These are phyloP conservation scores for Thaumatotibia leucotreta DNA, from an alignment of 1,140 invertebrate genomes.

Conservation along the genomic window DNA sequence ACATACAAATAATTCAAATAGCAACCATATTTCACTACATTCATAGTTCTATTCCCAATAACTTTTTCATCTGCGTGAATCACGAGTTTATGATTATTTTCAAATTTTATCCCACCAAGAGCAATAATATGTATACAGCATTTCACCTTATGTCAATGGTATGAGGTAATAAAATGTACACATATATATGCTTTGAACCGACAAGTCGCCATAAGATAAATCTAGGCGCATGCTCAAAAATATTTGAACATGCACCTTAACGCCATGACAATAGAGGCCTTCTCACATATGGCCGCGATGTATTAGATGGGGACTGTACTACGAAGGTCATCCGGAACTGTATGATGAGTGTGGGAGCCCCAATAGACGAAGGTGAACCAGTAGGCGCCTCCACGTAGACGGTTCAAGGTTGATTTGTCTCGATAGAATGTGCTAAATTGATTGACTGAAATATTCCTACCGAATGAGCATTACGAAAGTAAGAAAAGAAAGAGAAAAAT, in stretches of 20 bases:
- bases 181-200: no score
- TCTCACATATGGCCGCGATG: no score
- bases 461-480: neutral
- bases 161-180: no score
- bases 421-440: neutral
- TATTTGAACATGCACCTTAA: no score
- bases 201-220: no score
- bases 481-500: no score
- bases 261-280: no score
- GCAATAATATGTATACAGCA: no score
- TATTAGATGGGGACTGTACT: no score
- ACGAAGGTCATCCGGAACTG: constrained; percentile 2
- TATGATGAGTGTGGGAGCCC: neutral
- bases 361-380: neutral
- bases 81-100: neutral
- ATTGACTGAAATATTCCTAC: neutral
- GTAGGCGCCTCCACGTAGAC: neutral
- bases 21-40: neutral
- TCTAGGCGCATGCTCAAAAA: no score
- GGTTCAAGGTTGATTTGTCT: neutral
- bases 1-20: neutral
- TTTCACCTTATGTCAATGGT: no score
- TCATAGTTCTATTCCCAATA: neutral
- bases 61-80: neutral
- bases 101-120: no score